Percentiles rank a stretch among this genome's conserved stretches.
Evolutionary conservation across 2,888 invertebrate species (phyloP).

Genomic region (Thymelicus acteon): DNA sequence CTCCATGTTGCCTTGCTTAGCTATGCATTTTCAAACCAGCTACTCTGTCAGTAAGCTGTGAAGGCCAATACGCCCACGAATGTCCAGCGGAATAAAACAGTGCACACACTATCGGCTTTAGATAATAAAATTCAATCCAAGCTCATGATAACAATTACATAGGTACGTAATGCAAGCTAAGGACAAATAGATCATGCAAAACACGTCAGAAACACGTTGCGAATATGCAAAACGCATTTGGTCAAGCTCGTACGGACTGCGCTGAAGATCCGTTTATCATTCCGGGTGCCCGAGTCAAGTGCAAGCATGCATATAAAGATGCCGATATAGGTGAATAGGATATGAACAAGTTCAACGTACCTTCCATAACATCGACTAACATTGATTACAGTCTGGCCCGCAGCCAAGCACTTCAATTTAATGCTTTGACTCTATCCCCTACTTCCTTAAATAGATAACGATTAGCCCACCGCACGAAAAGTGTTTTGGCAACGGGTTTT

Average conservation of each 20-base stretch:
- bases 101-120: too few species aligned
- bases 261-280: conserved; percentile 26
- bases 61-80: too few species aligned
- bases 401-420: conserved; percentile 76
- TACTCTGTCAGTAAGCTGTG: too few species aligned
- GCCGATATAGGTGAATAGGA: conserved; percentile 50
- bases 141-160: too few species aligned
- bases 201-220: not conserved
- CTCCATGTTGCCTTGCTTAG: too few species aligned
- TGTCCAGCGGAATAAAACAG: too few species aligned
- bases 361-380: conserved; percentile 56
- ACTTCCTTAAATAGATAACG: conserved; percentile 78
- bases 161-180: not conserved
- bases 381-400: conserved; percentile 69
- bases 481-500: conserved; percentile 23
- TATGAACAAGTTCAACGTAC: conserved; percentile 70
- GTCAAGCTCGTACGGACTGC: not conserved
- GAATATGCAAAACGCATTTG: not conserved
- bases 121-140: too few species aligned
- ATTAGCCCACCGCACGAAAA: conserved; percentile 40
- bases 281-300: conserved; percentile 42
- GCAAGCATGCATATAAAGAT: conserved; percentile 49
- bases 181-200: not conserved
- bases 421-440: conserved; percentile 63
- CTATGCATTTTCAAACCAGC: too few species aligned